A percentile compares a stretch with the other conserved stretches of the same genome.
These are phyloP conservation scores for Antrozous pallidus DNA, from an alignment of 2,797 vertebrate species.

Conservation along the genomic window DNA sequence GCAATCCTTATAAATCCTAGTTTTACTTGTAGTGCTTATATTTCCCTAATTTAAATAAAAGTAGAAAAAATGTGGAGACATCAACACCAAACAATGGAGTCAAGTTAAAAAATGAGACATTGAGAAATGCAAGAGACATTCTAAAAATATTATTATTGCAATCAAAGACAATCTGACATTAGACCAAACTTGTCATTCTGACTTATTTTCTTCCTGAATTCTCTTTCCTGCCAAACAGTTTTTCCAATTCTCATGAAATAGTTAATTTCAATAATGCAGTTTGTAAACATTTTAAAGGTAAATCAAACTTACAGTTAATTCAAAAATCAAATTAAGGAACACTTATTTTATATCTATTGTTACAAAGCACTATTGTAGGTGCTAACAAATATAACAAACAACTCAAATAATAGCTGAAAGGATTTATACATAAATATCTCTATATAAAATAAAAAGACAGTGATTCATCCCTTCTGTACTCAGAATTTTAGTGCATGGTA, in stretches of 20 bases:
- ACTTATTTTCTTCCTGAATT: background rate
- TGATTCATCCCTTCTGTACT: background rate
- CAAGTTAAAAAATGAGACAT: background rate
- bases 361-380: background rate
- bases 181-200: background rate
- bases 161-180: background rate
- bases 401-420: background rate
- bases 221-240: background rate
- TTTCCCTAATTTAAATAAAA: constrained; percentile 5
- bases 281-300: background rate
- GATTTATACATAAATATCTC: background rate
- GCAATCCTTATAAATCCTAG: background rate
- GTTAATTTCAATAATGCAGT: background rate
- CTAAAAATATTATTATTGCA: background rate
- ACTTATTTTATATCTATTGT: background rate
- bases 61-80: background rate
- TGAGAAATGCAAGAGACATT: background rate
- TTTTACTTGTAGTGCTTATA: background rate
- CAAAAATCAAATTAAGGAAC: background rate
- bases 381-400: background rate
- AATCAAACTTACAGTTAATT: background rate
- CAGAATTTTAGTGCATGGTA: background rate
- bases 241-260: background rate
- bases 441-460: background rate
- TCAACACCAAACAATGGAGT: background rate